Base-by-base conservation (phyloP, 2,113 vertebrate species). In the Aptenodytes patagonicus region DNA sequence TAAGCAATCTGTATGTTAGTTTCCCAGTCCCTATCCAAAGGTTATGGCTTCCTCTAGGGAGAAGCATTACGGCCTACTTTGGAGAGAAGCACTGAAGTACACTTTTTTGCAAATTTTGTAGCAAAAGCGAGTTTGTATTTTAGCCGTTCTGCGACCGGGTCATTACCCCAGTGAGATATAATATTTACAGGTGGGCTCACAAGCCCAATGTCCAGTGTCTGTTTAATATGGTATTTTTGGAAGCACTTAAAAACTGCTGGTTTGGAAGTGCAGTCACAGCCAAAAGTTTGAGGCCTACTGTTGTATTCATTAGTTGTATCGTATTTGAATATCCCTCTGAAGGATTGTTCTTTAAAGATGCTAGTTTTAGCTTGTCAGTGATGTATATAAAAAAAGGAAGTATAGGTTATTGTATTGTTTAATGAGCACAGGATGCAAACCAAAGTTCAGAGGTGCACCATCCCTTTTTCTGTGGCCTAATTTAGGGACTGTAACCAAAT, bases 381-480 rank as follows among this genome's bases (percentile, higher is more conserved):
- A 72, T 87, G 69, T 83, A 75, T 75, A 87, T 36, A 72, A 61
- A 69, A 87, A 96, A 94, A 91, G 89, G 69, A 97, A 97, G 31
- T 91, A 89, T 95, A 83, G 64, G 83, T 95, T 94, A 96, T 95
- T 94, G 72, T 81, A 78, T 75, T 78, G 46, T 65, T 66, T 80
- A 93, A 96, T 85, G 44, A 77, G n/a, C 82, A 77, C 88, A 76
- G 93, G 80, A 85, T 97, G 61, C 78, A 90, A 96, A 81, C 57
- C 16, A 44, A 70, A 70, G 79, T 96, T 96, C 95, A 94, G 89
- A 83, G 70, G 89, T 88, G 49, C 55, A 84, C n/a, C 72, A 47
- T 94, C 68, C 49, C 65, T 87, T 96, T 96, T 93, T 83, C 65
- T 86, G 42, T 87, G 54, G 79, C 61, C 82, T 90, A 88, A 58